Evolutionary conservation across 1,140 invertebrate genomes (phyloP).

Genomic region (Nymphalis io): DNA sequence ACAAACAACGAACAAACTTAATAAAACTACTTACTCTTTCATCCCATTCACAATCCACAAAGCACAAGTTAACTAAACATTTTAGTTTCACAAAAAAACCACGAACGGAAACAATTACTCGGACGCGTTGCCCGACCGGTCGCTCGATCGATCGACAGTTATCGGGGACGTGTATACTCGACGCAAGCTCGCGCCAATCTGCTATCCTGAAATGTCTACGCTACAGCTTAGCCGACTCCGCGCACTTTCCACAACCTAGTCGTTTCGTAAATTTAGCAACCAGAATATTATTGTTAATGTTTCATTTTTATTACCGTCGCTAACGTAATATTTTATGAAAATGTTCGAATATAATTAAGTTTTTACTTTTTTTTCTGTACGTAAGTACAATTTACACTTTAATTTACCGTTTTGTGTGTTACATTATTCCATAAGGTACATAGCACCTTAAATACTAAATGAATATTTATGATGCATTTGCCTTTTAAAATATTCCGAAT

Average conservation of each 20-base stretch:
- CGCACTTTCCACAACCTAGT: slow-evolving; percentile 5
- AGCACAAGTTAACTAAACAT: slow-evolving; percentile 37
- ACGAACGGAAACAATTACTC: slow-evolving; percentile 16
- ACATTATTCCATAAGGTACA: neutral
- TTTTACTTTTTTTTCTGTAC: neutral
- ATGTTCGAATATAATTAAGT: slow-evolving; percentile 8
- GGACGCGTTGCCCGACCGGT: slow-evolving; percentile 40
- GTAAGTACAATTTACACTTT: neutral
- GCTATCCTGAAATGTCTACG: slow-evolving; percentile 27
- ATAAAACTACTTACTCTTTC: slow-evolving; percentile 39
- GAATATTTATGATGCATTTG: slow-evolving; percentile 1
- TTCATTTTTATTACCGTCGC: slow-evolving; percentile 15
- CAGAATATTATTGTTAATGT: slow-evolving; percentile 13
- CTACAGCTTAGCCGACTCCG: slow-evolving; percentile 15
- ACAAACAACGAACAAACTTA: slow-evolving; percentile 13
- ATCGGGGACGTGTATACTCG: slow-evolving; percentile 37
- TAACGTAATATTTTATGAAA: slow-evolving; percentile 2
- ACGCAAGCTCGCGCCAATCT: slow-evolving; percentile 47
- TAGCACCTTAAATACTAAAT: neutral
- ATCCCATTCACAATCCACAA: slow-evolving; percentile 35
- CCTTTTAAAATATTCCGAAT: neutral
- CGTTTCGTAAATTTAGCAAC: slow-evolving; percentile 21
- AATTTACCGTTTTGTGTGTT: neutral
- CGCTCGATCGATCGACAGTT: slow-evolving; percentile 24
- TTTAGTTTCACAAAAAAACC: slow-evolving; percentile 36